phyloP scores from a whole-genome alignment of 2,797 vertebrate genomes.

The Lepilemur septentrionalis region DNA sequence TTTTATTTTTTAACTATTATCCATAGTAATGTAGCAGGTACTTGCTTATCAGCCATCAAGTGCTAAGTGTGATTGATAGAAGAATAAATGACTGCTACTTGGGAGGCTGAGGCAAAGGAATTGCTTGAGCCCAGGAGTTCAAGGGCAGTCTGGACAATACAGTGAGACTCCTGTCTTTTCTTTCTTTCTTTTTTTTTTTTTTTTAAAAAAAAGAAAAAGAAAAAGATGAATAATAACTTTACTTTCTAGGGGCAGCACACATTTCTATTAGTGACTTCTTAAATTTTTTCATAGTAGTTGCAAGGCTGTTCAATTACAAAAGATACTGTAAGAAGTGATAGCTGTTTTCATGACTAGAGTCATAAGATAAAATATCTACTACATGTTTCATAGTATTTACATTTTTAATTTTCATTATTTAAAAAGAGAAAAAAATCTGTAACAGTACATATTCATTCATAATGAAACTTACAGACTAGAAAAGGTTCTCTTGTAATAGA shows the following conservation, averaged over 20 bases:
- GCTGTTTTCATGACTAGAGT: background rate
- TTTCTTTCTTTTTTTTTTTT: too few species aligned
- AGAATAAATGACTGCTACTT: background rate
- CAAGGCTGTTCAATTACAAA: background rate
- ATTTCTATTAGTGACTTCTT: background rate
- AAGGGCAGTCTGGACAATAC: background rate
- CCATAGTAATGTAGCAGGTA: background rate
- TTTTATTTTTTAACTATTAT: background rate
- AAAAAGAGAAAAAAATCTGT: background rate
- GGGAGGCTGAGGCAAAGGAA: background rate
- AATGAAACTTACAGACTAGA: background rate
- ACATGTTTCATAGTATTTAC: background rate
- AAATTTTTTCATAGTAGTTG: background rate
- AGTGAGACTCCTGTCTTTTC: background rate
- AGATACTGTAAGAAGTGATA: background rate
- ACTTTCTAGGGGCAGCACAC: background rate
- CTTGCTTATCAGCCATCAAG: background rate
- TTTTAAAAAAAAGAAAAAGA: background rate
- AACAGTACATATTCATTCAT: background rate
- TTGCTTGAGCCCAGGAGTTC: background rate
- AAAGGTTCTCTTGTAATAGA: background rate
- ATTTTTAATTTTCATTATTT: slow-evolving; percentile 29
- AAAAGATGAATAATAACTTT: background rate
- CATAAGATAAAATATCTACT: background rate
- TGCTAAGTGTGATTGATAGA: background rate